These are phyloP conservation scores for Brachypterus glaber DNA, from an alignment of 2,888 invertebrate species.

Conservation along the genomic window DNA sequence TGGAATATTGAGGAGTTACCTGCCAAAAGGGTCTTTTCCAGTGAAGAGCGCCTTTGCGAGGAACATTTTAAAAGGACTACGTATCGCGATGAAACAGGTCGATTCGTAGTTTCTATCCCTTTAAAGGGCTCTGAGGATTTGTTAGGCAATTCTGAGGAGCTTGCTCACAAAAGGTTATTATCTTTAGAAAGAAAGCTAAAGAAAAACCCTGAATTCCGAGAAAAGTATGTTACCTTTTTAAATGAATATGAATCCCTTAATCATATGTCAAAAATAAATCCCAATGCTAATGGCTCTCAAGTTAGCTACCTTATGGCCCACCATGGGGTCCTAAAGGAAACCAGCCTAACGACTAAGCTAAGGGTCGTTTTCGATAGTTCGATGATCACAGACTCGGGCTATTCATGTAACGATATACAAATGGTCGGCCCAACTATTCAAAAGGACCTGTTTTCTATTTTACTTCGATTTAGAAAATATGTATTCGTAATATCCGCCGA, in stretches of 20 bases:
- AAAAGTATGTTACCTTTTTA: slow-evolving; percentile 20
- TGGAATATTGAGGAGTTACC: slow-evolving; percentile 19
- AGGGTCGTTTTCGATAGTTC: slow-evolving; percentile 13
- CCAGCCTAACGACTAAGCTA: slow-evolving; percentile 12
- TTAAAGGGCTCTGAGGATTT: slow-evolving; percentile 4
- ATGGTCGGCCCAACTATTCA: slow-evolving; percentile 8
- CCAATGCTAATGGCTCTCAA: too few relatives aligned
- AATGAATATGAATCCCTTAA: slow-evolving; percentile 18
- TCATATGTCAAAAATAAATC: slow-evolving; percentile 21
- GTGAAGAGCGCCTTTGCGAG: slow-evolving; percentile 21
- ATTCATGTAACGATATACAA: slow-evolving; percentile 10
- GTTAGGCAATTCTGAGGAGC: slow-evolving; percentile 19
- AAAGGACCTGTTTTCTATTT: background rate
- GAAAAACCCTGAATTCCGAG: slow-evolving; percentile 8
- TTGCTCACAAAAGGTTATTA: slow-evolving; percentile 18
- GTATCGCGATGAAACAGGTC: slow-evolving; percentile 14
- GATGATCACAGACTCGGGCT: slow-evolving; percentile 5
- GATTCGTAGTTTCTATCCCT: slow-evolving; percentile 18
- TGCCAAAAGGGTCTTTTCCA: slow-evolving; percentile 3
- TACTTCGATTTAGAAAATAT: slow-evolving; percentile 5
- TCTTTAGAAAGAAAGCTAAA: slow-evolving; percentile 19
- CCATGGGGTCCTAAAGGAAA: slow-evolving; percentile 12
- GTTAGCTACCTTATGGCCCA: slow-evolving; percentile 14
- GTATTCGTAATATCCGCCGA: slow-evolving; percentile 2
- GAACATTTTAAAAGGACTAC: slow-evolving; percentile 14